Evolutionary conservation across 30 jellyfish, hydroid and myxozoan genomes (phyloP).

Genomic region (Pelagia noctiluca): DNA sequence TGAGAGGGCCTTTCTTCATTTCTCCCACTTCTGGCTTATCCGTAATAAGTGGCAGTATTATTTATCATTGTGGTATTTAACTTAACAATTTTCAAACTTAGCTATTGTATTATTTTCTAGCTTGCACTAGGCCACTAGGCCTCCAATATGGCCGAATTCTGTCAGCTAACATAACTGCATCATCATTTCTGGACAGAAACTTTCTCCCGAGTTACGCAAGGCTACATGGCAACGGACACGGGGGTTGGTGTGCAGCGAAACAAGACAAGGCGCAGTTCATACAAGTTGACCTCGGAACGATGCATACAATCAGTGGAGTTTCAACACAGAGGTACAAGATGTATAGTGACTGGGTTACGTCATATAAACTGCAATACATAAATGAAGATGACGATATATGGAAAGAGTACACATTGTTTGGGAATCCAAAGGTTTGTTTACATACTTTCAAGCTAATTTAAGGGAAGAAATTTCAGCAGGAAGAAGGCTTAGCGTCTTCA

Average conservation of each 20-base stretch:
- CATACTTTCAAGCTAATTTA: not conserved
- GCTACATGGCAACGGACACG: constrained; percentile 48
- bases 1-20: too few species aligned
- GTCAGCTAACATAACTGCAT: constrained; percentile 80
- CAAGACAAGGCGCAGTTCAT: constrained; percentile 74
- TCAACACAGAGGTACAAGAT: constrained; percentile 94
- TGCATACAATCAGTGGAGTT: constrained; percentile 74
- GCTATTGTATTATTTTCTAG: constrained; percentile 33
- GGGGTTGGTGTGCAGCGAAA: constrained; percentile 93
- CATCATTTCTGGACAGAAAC: constrained; percentile 75
- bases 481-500: too few species aligned
- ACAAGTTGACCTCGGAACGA: constrained; percentile 76
- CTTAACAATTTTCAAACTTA: too few species aligned
- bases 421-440: constrained; percentile 65
- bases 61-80: too few species aligned
- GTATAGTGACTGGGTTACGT: constrained; percentile 85
- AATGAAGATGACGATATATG: constrained; percentile 64
- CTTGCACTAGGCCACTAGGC: constrained; percentile 92
- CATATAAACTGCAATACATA: constrained; percentile 62
- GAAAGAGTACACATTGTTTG: constrained; percentile 69
- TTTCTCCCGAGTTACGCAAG: constrained; percentile 81
- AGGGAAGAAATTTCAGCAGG: not conserved
- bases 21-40: too few species aligned
- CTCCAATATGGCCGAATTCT: constrained; percentile 84
- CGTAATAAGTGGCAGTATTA: too few species aligned